Evolutionary conservation across 2,113 vertebrate species (phyloP), one percentile per base, ranked within the genome.

Genomic region (Apodemus sylvaticus): DNA sequence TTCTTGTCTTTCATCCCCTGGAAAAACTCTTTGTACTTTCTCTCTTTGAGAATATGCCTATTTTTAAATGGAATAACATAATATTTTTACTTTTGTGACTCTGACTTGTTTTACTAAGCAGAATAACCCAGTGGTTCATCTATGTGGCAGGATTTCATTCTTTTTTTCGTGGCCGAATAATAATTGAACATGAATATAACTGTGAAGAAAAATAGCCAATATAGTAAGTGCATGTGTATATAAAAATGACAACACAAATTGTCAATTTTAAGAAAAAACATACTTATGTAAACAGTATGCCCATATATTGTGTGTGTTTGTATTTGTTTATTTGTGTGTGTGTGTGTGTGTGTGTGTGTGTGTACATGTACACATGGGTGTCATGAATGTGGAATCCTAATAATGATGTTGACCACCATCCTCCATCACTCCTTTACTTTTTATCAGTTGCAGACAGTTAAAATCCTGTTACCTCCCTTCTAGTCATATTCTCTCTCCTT

Each of bases 61-160:
- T 68, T 85, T 7, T n/a, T n/a, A 74, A 93, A 42, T 88, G 20
- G 55, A 55, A 78, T 79, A 48, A 78, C 42, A 14, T 1, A 62
- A 31, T 36, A 55, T 79, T 88, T 85, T 34, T 91, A 29, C 4
- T 70, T 97, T 91, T 92, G 62, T 96, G 55, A 55, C 71, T 22
- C 31, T 66, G 16, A 55, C 16, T 64, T 86, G 24, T 89, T 81
- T 93, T 29, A 88, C 51, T 94, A 64, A 86, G 55, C 20, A 79
- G 83, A 85, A 85, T 45, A 10, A 39, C 26, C 22, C 70, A 45
- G 66, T 19, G 60, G 3, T 92, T 93, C 22, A 92, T 92, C 45
- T 8, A 26, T 87, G 14, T 92, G 14, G 78, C 68, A 51, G 66
- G 70, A 89, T 74, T 76, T 82, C 34, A 93, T 89, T 89, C 45